phyloP scores from a whole-genome alignment of 1,140 invertebrate genomes.

The Coenobita brevimanus region DNA sequence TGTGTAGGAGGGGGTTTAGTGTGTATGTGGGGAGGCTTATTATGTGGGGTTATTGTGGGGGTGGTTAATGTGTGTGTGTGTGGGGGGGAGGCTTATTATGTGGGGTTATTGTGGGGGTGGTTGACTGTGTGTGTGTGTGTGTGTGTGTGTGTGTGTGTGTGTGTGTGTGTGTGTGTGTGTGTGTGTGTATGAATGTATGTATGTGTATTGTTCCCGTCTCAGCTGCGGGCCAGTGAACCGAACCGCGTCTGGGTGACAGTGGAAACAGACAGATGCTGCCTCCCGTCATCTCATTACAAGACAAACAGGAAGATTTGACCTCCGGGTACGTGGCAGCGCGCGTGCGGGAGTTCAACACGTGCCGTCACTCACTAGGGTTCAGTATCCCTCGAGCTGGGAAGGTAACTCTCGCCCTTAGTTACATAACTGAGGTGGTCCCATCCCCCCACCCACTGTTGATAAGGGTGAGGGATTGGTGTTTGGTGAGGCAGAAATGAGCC shows the following conservation, averaged over 20 bases:
- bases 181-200: background rate
- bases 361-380: background rate
- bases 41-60: too few species aligned
- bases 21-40: too few species aligned
- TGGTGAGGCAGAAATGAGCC: too few species aligned
- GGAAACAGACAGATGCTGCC: conserved; percentile 19
- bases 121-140: conserved; percentile 5
- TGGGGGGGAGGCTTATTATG: too few species aligned
- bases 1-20: too few species aligned
- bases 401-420: conserved; percentile 26
- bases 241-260: background rate
- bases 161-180: conserved; percentile 9
- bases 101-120: too few species aligned
- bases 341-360: conserved; percentile 33
- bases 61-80: too few species aligned
- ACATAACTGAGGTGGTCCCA: background rate
- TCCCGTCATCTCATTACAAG: conserved; percentile 39
- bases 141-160: background rate
- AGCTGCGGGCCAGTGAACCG: background rate
- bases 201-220: background rate
- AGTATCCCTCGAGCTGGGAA: background rate
- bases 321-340: conserved; percentile 16
- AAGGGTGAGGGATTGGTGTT: too few species aligned
- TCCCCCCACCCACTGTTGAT: too few species aligned
- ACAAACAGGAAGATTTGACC: conserved; percentile 43